Base-by-base conservation (phyloP, 1,140 invertebrate species). In the Anoplophora glabripennis region DNA sequence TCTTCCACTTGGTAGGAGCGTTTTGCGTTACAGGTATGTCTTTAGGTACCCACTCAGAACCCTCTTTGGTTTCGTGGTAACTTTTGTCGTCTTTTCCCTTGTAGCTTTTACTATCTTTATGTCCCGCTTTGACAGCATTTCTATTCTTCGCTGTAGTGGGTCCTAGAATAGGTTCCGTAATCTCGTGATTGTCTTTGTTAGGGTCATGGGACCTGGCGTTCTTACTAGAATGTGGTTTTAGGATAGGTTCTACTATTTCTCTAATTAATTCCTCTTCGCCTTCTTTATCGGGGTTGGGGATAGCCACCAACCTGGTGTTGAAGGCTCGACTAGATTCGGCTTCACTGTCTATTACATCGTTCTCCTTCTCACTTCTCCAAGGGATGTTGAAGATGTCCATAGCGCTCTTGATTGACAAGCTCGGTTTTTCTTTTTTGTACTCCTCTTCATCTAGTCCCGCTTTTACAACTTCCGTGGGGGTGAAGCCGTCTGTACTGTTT, bases 91-190 rank as follows among this genome's bases (percentile, higher is more conserved):
- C 11, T 21, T 51, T 14, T 14, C 33, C 12, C 4, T 45, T 35
- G 17, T 55, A 41, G 28, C 15, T 53, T 9, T 55, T 18, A 11
- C 17, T 55, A 12, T 38, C 12, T 34, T 7, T 38, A 15, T n/a
- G 15, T 44, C 40, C 35, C 10, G 9, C 8, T 21, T 12, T 64
- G 10, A 44, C 53, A 3, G 74, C 48, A 9, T 54, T 48, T 15
- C 40, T 18, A 35, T 53, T 77, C 61, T 82, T 81, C 0, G 80
- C 72, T 38, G 81, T 76, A 57, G 81, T 81, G 0, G 87, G 83
- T 57, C 83, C 79, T 1, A 89, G 71, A 33, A 89, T 81, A 0
- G 88, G 88, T 65, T 89, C 88, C 0, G 86, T 84, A 15, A 89
- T 89, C 70, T 89, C 87, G 0, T 81, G 66, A 44, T 78, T 79